Evolutionary conservation across 2,888 invertebrate species (phyloP).

Genomic region (Shargacucullia verbasci): DNA sequence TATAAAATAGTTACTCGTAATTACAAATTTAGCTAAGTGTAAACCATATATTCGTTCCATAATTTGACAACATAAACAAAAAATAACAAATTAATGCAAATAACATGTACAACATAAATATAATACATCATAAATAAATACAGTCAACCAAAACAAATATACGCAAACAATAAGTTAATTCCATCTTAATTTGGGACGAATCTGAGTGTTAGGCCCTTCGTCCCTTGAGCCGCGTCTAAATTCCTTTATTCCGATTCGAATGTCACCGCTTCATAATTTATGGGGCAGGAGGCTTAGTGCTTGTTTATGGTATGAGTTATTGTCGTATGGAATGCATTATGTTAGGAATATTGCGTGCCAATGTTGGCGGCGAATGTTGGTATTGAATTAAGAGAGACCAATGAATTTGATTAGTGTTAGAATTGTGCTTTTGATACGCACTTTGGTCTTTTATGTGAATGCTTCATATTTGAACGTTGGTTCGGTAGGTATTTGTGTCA

Average conservation of each 20-base stretch:
- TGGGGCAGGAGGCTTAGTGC: slow-evolving; percentile 70
- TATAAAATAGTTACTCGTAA: too few species aligned
- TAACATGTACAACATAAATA: neutral
- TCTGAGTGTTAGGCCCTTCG: slow-evolving; percentile 60
- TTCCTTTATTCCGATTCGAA: slow-evolving; percentile 75
- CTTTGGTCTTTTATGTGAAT: neutral
- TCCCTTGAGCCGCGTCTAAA: slow-evolving; percentile 66
- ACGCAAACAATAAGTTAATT: slow-evolving; percentile 68
- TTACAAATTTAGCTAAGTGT: too few species aligned
- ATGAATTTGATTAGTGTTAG: slow-evolving; percentile 20
- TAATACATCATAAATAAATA: slow-evolving; percentile 10
- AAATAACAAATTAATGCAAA: neutral
- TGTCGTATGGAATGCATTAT: slow-evolving; percentile 56
- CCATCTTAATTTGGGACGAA: slow-evolving; percentile 73
- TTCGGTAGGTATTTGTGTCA: too few species aligned
- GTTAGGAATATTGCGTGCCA: slow-evolving; percentile 29
- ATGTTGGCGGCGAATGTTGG: slow-evolving; percentile 25
- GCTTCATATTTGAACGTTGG: too few species aligned
- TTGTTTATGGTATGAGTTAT: slow-evolving; percentile 76
- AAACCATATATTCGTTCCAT: too few species aligned
- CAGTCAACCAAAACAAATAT: slow-evolving; percentile 41
- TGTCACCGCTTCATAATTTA: slow-evolving; percentile 82
- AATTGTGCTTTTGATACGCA: slow-evolving; percentile 1
- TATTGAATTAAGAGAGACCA: slow-evolving; percentile 28
- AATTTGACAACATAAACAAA: too few species aligned